A percentile compares a stretch with the other conserved stretches of the same genome.
Conservation (phyloP, 2,113 vertebrate genomes). For the Ameiurus melas region DNA sequence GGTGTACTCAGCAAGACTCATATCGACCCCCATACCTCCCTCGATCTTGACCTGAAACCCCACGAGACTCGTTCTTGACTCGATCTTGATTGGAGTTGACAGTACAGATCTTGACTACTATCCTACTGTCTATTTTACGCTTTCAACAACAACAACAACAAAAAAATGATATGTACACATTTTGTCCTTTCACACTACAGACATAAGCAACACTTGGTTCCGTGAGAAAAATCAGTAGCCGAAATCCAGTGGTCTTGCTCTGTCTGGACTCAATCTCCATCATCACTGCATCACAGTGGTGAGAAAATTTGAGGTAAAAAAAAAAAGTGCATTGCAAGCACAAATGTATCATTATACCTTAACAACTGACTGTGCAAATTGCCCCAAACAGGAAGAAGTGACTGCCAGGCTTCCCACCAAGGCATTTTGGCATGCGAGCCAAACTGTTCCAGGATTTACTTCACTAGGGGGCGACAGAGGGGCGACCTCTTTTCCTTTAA, state of each 20-base stretch:
- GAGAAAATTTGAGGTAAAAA: not conserved
- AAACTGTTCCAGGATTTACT: not conserved
- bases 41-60: not conserved
- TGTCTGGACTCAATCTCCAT: constrained; percentile 17
- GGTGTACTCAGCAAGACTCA: too few species aligned
- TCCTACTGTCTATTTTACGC: not conserved
- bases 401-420: not conserved
- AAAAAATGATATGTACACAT: too few species aligned
- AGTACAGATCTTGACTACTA: not conserved
- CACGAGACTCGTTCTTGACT: not conserved
- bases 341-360: constrained; percentile 24
- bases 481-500: not conserved
- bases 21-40: too few species aligned
- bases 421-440: not conserved
- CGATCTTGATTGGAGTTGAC: not conserved
- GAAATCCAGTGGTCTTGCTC: not conserved
- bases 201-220: not conserved
- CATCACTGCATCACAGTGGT: constrained; percentile 1
- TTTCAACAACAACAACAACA: not conserved
- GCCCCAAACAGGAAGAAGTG: not conserved
- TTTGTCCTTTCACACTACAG: not conserved
- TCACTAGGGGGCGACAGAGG: not conserved
- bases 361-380: not conserved
- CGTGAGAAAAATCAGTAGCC: not conserved
- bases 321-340: not conserved